Percentiles rank a stretch among this genome's conserved stretches.
These are phyloP conservation scores for Syngnathus typhle DNA, from an alignment of 2,113 vertebrate species.

Conservation along the genomic window DNA sequence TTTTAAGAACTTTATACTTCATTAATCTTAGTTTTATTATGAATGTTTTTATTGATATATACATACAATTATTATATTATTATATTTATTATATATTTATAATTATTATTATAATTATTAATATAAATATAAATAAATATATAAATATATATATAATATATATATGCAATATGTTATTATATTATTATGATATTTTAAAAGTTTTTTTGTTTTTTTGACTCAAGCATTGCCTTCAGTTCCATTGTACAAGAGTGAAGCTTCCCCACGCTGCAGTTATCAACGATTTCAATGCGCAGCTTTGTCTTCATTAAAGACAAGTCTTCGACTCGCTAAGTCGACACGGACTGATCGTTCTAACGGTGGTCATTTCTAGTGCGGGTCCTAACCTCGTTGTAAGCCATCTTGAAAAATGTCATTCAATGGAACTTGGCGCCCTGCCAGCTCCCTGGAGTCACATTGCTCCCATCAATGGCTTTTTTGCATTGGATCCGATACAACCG, in stretches of 20 bases:
- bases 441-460: conserved; percentile 1
- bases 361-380: background rate
- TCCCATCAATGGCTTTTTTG: background rate
- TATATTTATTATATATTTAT: too few relatives aligned
- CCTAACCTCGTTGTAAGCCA: background rate
- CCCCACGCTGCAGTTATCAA: background rate
- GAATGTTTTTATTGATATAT: too few relatives aligned
- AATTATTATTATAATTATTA: too few relatives aligned
- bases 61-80: too few relatives aligned
- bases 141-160: too few relatives aligned
- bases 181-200: too few relatives aligned
- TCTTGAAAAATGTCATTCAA: background rate
- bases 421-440: background rate
- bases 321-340: background rate
- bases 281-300: background rate
- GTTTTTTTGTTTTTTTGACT: too few relatives aligned
- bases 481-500: background rate
- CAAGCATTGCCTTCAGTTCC: background rate
- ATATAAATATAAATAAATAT: too few relatives aligned
- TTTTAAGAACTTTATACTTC: too few relatives aligned
- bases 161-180: too few relatives aligned
- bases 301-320: background rate
- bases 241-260: too few relatives aligned
- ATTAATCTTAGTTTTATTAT: too few relatives aligned
- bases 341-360: background rate